Evolutionary conservation across 2,113 vertebrate species (phyloP).

Genomic region (Corapipo altera): DNA sequence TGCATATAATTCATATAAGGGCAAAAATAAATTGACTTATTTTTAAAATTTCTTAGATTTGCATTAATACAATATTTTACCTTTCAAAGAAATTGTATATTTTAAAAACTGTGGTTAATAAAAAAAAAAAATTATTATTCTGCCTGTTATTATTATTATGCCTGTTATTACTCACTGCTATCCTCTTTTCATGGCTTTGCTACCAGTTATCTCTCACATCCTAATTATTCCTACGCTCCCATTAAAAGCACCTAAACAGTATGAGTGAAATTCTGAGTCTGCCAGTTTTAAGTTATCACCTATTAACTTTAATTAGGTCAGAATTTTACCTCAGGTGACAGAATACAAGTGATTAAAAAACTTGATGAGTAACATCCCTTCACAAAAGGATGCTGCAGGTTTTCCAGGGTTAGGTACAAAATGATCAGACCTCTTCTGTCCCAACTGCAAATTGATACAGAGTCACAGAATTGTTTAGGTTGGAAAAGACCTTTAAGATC

Average conservation of each 20-base stretch:
- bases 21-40: neutral
- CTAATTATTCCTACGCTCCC: neutral
- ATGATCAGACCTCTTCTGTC: neutral
- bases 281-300: neutral
- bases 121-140: neutral
- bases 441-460: neutral
- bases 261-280: neutral
- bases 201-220: neutral
- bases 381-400: neutral
- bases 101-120: neutral
- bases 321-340: neutral
- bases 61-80: neutral
- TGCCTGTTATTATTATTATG: neutral
- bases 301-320: slow-evolving; percentile 5
- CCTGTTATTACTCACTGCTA: neutral
- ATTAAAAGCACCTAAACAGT: neutral
- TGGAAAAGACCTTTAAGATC: neutral
- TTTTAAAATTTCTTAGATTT: neutral
- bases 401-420: neutral
- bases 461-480: neutral
- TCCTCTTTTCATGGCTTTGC: neutral
- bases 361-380: neutral
- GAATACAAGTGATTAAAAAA: neutral
- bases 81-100: neutral
- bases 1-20: neutral